Evolutionary conservation across 2,888 invertebrate genomes (phyloP).

Genomic region (Hypercompe scribonia): DNA sequence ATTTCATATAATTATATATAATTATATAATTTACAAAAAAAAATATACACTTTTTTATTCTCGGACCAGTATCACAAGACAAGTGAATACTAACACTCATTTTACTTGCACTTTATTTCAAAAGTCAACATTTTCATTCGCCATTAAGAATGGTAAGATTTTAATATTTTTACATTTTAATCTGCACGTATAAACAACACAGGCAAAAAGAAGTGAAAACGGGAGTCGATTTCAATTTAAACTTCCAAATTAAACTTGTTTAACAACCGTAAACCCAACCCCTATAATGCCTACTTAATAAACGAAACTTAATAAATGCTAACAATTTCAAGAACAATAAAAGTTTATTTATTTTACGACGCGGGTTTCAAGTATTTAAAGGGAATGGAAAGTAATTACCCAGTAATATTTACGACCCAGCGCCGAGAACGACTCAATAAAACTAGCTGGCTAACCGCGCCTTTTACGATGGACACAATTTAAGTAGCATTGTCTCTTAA

Average conservation of each 20-base stretch:
- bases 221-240: slow-evolving; percentile 11
- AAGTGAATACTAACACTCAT: background rate
- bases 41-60: too few species aligned
- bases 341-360: slow-evolving; percentile 67
- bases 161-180: background rate
- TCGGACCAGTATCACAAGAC: too few species aligned
- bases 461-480: slow-evolving; percentile 73
- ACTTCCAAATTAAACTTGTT: background rate
- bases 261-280: slow-evolving; percentile 8
- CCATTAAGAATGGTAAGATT: too few species aligned
- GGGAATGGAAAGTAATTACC: slow-evolving; percentile 83
- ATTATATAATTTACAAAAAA: too few species aligned
- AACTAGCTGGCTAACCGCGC: slow-evolving; percentile 79
- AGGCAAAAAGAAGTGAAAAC: slow-evolving; percentile 7
- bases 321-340: slow-evolving; percentile 57
- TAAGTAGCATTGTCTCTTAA: slow-evolving; percentile 71
- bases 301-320: slow-evolving; percentile 50
- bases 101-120: background rate
- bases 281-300: slow-evolving; percentile 27
- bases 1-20: too few species aligned
- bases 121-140: too few species aligned
- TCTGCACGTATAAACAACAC: background rate
- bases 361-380: slow-evolving; percentile 71
- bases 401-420: slow-evolving; percentile 80
- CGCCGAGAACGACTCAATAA: slow-evolving; percentile 81